phyloP scores from a whole-genome alignment of 2,113 vertebrate species.

The Mormyrus iriodes region DNA sequence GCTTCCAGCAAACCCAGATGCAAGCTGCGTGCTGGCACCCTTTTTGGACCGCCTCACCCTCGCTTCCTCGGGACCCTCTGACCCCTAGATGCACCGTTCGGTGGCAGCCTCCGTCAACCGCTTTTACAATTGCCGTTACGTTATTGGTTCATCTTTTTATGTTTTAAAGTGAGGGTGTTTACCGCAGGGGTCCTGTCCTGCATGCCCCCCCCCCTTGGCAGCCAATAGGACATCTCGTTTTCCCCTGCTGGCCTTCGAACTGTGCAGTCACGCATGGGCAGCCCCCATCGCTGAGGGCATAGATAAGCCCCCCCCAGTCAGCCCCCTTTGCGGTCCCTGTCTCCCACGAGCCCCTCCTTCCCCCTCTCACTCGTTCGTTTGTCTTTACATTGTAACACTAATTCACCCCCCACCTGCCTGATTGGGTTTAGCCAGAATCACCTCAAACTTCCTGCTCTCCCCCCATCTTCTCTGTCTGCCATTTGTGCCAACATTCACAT shows the following conservation, averaged over 20 bases:
- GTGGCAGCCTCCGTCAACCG: too few species aligned
- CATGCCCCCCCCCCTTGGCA: too few species aligned
- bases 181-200: too few species aligned
- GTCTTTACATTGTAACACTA: not conserved
- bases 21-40: too few species aligned
- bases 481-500: not conserved
- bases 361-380: not conserved
- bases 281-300: not conserved
- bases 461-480: not conserved
- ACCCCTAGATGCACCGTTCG: too few species aligned
- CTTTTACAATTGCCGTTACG: too few species aligned
- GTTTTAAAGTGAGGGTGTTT: too few species aligned
- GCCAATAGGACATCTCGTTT: not conserved
- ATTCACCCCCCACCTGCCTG: not conserved
- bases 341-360: not conserved
- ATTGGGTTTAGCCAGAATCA: not conserved
- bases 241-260: not conserved
- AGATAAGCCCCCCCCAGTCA: not conserved
- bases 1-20: constrained; percentile 36
- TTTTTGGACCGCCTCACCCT: too few species aligned
- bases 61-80: too few species aligned
- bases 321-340: not conserved
- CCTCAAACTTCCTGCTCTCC: not conserved
- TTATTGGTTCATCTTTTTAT: too few species aligned
- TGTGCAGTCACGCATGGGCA: not conserved